Evolutionary conservation across 2,888 invertebrate genomes (phyloP), one percentile per base, ranked within the genome.

Genomic region (Odontothrips loti): DNA sequence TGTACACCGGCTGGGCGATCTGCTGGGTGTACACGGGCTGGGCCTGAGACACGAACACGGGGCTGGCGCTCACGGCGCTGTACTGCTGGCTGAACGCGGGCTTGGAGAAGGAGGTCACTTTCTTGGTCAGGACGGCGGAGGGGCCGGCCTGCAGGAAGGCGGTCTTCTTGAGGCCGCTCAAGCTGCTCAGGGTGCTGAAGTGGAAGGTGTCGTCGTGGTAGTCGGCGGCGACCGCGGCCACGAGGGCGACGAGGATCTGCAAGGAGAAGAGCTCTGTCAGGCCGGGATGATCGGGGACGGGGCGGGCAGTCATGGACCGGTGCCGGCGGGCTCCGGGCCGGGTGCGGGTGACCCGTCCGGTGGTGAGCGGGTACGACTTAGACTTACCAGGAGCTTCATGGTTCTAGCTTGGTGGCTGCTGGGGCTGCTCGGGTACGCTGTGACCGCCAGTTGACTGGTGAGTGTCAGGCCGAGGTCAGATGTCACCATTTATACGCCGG

Each of bases 161-260:
- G 20, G 58, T 58, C 58, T 17, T 58, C 58, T 58, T 58, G 17
- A 58, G 58, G 20, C 10, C 58, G 58, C 58, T 58, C 0, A 15
- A 58, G 68, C 68, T 23, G 68, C 68, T 23, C 23, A 68, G 23
- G 68, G 68, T 68, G 23, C 23, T 23, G 68, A 68, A 68, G 68
- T 68, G 68, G 68, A 68, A 68, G 68, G 68, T 68, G 68, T 68
- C 68, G 23, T 68, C 68, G 68, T 68, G 68, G 68, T 68, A 68
- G 68, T 68, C 68, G 23, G 68, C 68, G 23, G 23, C 23, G 23
- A 23, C 68, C 23, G 23, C 68, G 68, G 68, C 68, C 68, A 68
- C 68, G 68, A 68, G 23, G 68, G 68, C 68, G 68, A 23, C 68
- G 68, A 68, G 68, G 68, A 68, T 68, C 68, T 68, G 68, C 68